Evolutionary conservation across 92 coral and sea anemone species (phyloP), one percentile per base, ranked within the genome.

Genomic region (Palythoa heliodiscus): DNA sequence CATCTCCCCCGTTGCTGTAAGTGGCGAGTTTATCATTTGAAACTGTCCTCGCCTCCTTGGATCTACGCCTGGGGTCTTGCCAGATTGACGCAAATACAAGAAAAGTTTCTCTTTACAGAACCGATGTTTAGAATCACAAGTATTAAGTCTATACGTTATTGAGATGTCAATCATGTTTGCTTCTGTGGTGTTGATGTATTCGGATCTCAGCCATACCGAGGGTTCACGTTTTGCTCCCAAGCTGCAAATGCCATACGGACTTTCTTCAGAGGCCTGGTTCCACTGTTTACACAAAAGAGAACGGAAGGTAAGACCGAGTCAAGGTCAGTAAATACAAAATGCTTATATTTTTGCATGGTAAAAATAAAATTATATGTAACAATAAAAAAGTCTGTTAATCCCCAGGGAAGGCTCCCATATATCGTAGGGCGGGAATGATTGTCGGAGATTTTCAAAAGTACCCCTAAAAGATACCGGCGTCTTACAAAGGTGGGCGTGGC

Each of bases 91-190:
- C 14, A 64, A 39, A 29, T 52, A 68, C 10, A 80, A 16, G 54
- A 47, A 50, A 11, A 80, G 29, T 48, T 19, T 47, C 13, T 80
- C 61, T n/a, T 80, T 80, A 53, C 84, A 80, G 71, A 37, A 60
- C 13, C 2, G 52, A 61, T 38, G 9, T 39, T n/a, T 11, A 25
- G 7, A 8, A 29, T 0, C 16, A 17, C 83, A 78, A 1, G 4
- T 5, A 1, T 11, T 47, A 1, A 66, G 5, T 24, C 20, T 64
- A 19, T 80, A 80, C 40, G 57, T 80, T 53, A 80, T 52, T 20
- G 74, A 66, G 50, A 80, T 66, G 17, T 80, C 84, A 48, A 80
- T 52, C 84, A 67, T 50, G 16, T 29, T 80, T 13, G 84, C 73
- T 4, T 80, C 73, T 3, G 11, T 4, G 5, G 75, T 80, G 5